Percentiles rank a stretch among this genome's conserved stretches.
phyloP scores from a whole-genome alignment of 2,113 vertebrate species.

The Callipepla californica region DNA sequence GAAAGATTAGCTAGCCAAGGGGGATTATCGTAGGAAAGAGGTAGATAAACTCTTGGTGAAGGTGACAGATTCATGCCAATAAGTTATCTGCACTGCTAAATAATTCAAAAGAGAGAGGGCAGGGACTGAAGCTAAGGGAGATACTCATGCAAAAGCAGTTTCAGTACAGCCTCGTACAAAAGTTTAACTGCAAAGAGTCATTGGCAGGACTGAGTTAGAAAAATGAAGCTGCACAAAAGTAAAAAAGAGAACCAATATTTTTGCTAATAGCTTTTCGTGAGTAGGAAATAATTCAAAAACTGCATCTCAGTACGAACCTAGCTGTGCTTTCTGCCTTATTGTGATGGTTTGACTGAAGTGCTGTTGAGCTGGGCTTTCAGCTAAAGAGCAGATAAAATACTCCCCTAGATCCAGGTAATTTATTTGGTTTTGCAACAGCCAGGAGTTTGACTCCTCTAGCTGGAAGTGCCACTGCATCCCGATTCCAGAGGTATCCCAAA shows the following conservation, averaged over 20 bases:
- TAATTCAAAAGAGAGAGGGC: slow-evolving; percentile 35
- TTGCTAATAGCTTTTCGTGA: neutral
- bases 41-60: slow-evolving; percentile 55
- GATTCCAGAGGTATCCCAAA: neutral
- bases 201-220: neutral
- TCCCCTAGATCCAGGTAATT: neutral
- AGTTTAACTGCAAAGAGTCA: neutral
- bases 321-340: neutral
- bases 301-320: neutral
- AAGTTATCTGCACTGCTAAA: slow-evolving; percentile 56
- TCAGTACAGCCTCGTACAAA: neutral
- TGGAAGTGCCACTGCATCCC: neutral
- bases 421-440: neutral
- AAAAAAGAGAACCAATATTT: neutral
- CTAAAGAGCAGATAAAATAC: neutral
- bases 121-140: neutral
- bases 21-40: slow-evolving; percentile 33
- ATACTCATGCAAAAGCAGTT: neutral
- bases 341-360: neutral
- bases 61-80: slow-evolving; percentile 52
- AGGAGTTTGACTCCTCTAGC: neutral
- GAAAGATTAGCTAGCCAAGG: slow-evolving; percentile 46
- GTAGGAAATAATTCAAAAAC: neutral
- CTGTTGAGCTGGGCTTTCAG: neutral
- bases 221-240: neutral